Evolutionary conservation across 1,140 invertebrate species (phyloP), one percentile per base, ranked within the genome.

Genomic region (Cydia fagiglandana): DNA sequence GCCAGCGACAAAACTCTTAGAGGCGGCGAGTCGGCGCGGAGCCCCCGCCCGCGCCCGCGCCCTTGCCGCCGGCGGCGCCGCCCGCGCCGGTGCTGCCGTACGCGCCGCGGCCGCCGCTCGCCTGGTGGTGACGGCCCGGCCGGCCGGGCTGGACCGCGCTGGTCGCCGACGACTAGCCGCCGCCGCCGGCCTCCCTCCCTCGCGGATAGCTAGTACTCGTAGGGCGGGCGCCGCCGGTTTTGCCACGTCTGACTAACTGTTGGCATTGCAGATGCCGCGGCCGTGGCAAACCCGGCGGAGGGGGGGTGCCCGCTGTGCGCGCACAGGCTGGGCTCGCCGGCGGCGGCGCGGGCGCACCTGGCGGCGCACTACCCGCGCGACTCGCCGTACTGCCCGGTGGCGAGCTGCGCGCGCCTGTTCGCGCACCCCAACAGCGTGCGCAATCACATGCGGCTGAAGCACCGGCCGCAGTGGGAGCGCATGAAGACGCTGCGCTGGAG

Each of bases 401-500:
- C 94, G 28, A 93, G 94, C 70, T 97, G 96, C 87, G 94, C 95
- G 50, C 94, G 96, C 79, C 94, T 94, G 76, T 97, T 97, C 89
- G 94, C 95, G 53, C 96, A 97, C 91, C 96, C 96, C 6, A 97
- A 97, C 90, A 96, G 96, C 53, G 96, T 97, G 45, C 94, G 96
- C 78, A 97, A 97, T 89, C 96, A 97, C 89, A 97, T 97, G 96
- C 94, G 96, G 77, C 94, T 96, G 78, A 97, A 97, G 90, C 96
- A 97, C 90, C 94, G 95, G 1, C 90, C 94, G 77, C 95, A 96
- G 84, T 97, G 96, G 96, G 95, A 96, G 81, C 94, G 95, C 84
- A 97, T 97, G 94, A 97, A 97, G 91, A 95, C 95, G 50, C 94
- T 97, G 77, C 96, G 96, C 81, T 97, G 96, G 94, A 96, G 95